Evolutionary conservation across 2,113 vertebrate genomes (phyloP).

Genomic region (Aviceda subcristata): DNA sequence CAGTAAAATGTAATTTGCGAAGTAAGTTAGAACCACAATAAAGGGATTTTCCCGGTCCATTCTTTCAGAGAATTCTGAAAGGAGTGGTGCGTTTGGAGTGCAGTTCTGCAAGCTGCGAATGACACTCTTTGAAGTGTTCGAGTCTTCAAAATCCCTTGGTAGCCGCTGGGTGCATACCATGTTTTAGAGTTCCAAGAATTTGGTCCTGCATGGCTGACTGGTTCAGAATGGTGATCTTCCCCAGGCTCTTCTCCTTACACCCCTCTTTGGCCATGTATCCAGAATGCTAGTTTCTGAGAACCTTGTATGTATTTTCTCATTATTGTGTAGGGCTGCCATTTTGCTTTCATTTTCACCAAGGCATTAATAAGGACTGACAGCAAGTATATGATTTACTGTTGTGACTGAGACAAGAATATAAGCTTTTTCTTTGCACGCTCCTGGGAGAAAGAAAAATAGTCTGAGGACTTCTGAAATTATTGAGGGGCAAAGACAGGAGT

Average conservation of each 20-base stretch:
- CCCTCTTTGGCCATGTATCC: accelerated
- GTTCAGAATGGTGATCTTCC: not conserved
- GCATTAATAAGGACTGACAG: not conserved
- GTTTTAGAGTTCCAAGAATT: not conserved
- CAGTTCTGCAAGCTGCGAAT: not conserved
- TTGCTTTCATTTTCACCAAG: not conserved
- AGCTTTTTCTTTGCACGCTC: not conserved
- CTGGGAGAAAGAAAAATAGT: not conserved
- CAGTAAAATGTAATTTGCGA: not conserved
- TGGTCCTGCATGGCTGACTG: not conserved
- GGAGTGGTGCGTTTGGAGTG: not conserved
- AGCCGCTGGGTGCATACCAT: not conserved
- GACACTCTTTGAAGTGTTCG: not conserved
- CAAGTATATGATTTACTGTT: not conserved
- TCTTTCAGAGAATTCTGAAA: not conserved
- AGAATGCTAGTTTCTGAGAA: not conserved
- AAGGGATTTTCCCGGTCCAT: not conserved
- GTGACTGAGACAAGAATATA: not conserved
- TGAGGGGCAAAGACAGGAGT: not conserved
- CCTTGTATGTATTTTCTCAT: accelerated
- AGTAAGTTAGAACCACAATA: not conserved
- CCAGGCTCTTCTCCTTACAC: not conserved
- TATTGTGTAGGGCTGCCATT: not conserved
- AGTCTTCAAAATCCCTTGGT: not conserved
- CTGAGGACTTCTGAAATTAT: not conserved